These are phyloP conservation scores for Sebastes cheni DNA, from an alignment of 2,797 vertebrate species.

Conservation along the genomic window DNA sequence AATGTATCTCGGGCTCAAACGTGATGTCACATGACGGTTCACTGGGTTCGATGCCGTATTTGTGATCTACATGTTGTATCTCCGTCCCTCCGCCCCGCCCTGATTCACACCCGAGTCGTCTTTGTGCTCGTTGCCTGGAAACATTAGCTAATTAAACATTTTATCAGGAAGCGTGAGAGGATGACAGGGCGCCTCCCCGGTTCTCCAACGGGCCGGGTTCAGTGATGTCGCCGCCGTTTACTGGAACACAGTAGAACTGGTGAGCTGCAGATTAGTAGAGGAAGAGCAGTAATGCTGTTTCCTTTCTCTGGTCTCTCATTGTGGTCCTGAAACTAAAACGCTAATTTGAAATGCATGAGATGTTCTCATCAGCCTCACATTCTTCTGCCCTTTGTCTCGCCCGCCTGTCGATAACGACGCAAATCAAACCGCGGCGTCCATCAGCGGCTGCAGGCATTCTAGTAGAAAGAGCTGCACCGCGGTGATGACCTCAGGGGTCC, in stretches of 20 bases:
- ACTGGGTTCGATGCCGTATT: not conserved
- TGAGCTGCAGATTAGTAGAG: not conserved
- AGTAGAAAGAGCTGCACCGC: not conserved
- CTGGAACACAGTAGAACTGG: not conserved
- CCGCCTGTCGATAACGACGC: not conserved
- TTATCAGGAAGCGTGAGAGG: conserved; percentile 7
- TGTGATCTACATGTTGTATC: not conserved
- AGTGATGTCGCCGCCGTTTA: not conserved
- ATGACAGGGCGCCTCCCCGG: not conserved
- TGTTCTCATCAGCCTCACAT: not conserved
- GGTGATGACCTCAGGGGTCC: not conserved
- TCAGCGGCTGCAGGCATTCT: not conserved
- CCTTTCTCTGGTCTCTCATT: not conserved
- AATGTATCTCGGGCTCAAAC: not conserved
- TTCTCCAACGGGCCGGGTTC: not conserved
- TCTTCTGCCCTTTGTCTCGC: conserved; percentile 7
- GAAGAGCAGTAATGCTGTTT: not conserved
- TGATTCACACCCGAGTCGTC: not conserved
- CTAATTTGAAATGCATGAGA: conserved; percentile 6
- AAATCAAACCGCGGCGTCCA: not conserved
- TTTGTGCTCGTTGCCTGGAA: not conserved
- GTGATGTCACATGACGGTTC: not conserved
- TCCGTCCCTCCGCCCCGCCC: not conserved
- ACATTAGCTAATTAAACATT: conserved; percentile 41
- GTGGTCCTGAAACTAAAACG: not conserved